Conservation (phyloP, 2,888 invertebrate species). For the Melieria crassipennis region DNA sequence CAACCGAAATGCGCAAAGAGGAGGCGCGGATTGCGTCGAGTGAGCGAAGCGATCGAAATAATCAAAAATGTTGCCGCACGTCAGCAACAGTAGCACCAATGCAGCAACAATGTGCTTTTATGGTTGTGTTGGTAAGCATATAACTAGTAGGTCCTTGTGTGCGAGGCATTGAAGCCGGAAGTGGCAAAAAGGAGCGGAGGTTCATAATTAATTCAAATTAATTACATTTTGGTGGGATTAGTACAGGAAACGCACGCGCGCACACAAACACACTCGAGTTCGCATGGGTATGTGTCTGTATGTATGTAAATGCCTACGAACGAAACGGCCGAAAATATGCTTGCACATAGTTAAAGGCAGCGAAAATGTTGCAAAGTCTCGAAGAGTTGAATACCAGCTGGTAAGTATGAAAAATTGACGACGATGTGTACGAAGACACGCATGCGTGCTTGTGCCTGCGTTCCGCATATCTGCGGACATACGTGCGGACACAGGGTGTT, state of each 20-base stretch:
- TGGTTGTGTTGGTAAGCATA: neutral
- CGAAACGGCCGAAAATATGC: no score
- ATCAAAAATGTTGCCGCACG: neutral
- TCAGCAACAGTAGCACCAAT: neutral
- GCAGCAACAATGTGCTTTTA: neutral
- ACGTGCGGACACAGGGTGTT: neutral
- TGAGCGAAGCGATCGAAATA: neutral
- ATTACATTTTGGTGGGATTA: constrained; percentile 59
- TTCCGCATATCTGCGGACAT: neutral
- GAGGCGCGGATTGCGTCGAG: no score
- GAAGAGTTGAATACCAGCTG: neutral
- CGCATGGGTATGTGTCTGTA: neutral
- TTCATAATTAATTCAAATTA: constrained; percentile 58
- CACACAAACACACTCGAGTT: constrained; percentile 26
- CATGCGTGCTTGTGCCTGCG: neutral
- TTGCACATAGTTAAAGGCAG: neutral
- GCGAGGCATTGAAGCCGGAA: no score
- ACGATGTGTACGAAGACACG: constrained; percentile 31
- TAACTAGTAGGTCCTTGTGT: no score
- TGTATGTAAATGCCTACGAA: neutral
- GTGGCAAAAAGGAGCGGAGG: neutral
- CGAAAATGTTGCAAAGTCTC: neutral
- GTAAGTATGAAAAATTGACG: no score
- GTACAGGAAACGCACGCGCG: constrained; percentile 41
- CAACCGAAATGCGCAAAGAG: no score